Evolutionary conservation across 30 jellyfish, hydroid and myxozoan genomes (phyloP).

Genomic region (Hydractinia echinata): DNA sequence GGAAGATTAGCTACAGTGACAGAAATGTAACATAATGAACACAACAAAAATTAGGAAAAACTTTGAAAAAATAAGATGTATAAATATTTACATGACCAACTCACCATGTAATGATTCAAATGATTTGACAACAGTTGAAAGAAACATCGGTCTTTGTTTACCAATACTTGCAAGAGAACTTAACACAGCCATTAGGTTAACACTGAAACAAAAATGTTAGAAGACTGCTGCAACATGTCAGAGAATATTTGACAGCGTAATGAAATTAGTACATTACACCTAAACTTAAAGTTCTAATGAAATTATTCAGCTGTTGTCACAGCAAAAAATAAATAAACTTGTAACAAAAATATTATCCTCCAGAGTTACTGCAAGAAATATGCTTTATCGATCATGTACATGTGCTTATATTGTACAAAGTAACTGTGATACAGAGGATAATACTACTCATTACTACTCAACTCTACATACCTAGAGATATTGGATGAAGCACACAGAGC

Average conservation of each 20-base stretch:
- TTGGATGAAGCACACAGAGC: slow-evolving; percentile 89
- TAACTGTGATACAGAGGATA: no score
- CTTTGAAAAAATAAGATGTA: not conserved
- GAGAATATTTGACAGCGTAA: no score
- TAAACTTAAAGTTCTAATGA: no score
- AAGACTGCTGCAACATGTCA: not conserved
- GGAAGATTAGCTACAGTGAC: slow-evolving; percentile 75
- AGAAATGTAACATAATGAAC: not conserved
- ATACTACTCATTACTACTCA: no score
- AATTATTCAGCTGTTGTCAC: no score
- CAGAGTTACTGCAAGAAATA: no score
- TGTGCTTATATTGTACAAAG: no score
- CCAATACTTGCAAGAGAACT: slow-evolving; percentile 86
- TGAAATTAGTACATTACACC: no score
- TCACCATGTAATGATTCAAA: slow-evolving; percentile 92
- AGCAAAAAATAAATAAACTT: no score
- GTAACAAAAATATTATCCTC: no score
- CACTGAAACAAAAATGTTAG: slow-evolving; percentile 38
- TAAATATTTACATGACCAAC: slow-evolving; percentile 1
- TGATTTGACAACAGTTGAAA: slow-evolving; percentile 87
- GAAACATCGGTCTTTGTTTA: slow-evolving; percentile 77
- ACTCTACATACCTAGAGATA: slow-evolving; percentile 59
- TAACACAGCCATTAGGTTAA: slow-evolving; percentile 91
- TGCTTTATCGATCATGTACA: no score
- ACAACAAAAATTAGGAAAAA: not conserved